Percentiles rank a stretch among this genome's conserved stretches.
Evolutionary conservation across 1,140 invertebrate species (phyloP).

Genomic region (Diplogasteroides magnus): DNA sequence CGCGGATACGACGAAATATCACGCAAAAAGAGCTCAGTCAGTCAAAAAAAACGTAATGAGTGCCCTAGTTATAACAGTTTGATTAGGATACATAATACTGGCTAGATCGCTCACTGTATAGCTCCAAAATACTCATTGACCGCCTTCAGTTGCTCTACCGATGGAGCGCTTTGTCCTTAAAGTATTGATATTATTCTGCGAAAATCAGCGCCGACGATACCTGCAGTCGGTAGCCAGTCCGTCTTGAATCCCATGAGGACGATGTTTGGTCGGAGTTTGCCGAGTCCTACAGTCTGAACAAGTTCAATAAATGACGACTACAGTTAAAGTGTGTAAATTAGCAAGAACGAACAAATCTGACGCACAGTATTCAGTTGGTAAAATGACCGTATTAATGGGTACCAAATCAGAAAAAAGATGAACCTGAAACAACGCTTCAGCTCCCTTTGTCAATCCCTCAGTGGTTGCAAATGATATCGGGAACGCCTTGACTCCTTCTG

Average conservation of each 20-base stretch:
- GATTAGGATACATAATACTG: no score
- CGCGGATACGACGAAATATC: background rate
- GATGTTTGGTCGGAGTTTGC: constrained; percentile 86
- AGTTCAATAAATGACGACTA: background rate
- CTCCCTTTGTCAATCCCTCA: constrained; percentile 46
- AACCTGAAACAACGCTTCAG: constrained; percentile 58
- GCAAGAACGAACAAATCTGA: no score
- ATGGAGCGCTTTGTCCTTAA: constrained; percentile 61
- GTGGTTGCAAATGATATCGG: background rate
- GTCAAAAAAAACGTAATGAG: no score
- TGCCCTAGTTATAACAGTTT: no score
- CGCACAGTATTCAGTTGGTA: no score
- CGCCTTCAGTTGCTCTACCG: constrained; percentile 59
- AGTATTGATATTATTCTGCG: no score
- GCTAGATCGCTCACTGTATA: constrained; percentile 83
- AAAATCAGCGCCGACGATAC: no score
- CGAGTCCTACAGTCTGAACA: constrained; percentile 69
- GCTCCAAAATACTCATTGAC: constrained; percentile 80
- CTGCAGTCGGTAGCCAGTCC: no score
- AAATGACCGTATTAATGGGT: no score
- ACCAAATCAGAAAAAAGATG: no score
- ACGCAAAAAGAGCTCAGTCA: background rate
- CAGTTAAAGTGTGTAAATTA: background rate
- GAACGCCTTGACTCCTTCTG: background rate
- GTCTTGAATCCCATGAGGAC: constrained; percentile 86